phyloP scores from a whole-genome alignment of 1,140 invertebrate species.

The Araneus ventricosus region DNA sequence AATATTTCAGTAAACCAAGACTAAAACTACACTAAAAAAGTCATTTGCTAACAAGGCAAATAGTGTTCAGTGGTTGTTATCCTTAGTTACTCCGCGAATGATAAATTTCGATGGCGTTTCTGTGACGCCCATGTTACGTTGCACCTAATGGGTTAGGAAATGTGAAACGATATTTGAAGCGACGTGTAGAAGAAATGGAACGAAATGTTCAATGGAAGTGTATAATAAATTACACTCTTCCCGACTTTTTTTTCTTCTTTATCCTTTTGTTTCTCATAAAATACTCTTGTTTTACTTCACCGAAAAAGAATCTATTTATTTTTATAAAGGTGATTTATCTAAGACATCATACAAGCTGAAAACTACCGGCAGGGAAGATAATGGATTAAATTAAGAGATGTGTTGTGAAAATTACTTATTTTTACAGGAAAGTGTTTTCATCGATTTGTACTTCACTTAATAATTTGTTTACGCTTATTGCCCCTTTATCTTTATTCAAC shows the following conservation, averaged over 20 bases:
- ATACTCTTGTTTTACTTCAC: not conserved
- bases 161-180: slow-evolving; percentile 2
- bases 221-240: slow-evolving; percentile 4
- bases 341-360: not conserved
- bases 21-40: not conserved
- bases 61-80: slow-evolving; percentile 18
- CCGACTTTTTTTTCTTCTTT: not conserved
- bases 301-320: slow-evolving; percentile 3
- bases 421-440: not conserved
- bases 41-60: slow-evolving; percentile 33
- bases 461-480: not conserved
- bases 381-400: slow-evolving; percentile 11
- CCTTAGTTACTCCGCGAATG: not conserved
- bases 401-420: not conserved
- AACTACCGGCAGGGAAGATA: not conserved
- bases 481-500: not conserved
- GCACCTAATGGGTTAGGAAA: slow-evolving; percentile 23
- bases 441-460: not conserved
- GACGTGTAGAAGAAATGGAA: not conserved
- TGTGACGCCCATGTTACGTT: not conserved
- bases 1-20: slow-evolving; percentile 1
- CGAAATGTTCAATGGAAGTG: not conserved
- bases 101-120: slow-evolving; percentile 2
- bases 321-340: slow-evolving; percentile 25
- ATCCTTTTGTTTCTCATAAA: not conserved